Percentiles rank a stretch among this genome's conserved stretches.
Evolutionary conservation across 1,140 invertebrate species (phyloP).

Genomic region (Meteorus sp.): DNA sequence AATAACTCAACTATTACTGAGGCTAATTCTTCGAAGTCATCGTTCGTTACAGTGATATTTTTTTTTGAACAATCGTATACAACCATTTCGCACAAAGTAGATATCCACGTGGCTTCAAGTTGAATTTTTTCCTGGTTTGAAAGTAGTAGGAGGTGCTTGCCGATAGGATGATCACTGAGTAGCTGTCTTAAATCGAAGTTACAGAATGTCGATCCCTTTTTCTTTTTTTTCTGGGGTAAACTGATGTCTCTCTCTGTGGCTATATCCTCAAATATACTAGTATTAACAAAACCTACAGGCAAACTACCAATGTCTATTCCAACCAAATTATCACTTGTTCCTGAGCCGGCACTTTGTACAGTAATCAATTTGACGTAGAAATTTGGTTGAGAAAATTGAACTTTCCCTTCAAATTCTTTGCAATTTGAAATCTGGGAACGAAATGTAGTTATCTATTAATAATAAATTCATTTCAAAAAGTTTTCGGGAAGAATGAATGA

Average conservation of each 20-base stretch:
- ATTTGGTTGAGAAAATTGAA: background rate
- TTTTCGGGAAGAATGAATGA: background rate
- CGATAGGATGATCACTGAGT: background rate
- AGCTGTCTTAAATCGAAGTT: background rate
- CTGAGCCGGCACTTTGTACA: background rate
- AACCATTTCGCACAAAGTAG: background rate
- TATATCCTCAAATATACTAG: background rate
- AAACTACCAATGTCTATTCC: background rate
- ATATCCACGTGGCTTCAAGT: background rate
- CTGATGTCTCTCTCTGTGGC: background rate
- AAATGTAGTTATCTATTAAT: too few species aligned
- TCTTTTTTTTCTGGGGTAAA: background rate
- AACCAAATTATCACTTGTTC: too few species aligned
- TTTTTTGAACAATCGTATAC: background rate
- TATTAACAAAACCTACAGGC: background rate
- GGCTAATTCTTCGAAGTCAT: background rate
- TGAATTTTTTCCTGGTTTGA: background rate
- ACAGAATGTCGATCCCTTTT: background rate
- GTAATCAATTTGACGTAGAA: background rate
- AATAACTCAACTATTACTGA: background rate
- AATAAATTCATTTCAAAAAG: too few species aligned
- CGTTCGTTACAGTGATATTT: background rate
- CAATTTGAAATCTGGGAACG: background rate
- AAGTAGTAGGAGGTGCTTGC: background rate
- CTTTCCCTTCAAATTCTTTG: too few species aligned